Conservation (phyloP, 1,140 invertebrate species). For the Elysia chlorotica region DNA sequence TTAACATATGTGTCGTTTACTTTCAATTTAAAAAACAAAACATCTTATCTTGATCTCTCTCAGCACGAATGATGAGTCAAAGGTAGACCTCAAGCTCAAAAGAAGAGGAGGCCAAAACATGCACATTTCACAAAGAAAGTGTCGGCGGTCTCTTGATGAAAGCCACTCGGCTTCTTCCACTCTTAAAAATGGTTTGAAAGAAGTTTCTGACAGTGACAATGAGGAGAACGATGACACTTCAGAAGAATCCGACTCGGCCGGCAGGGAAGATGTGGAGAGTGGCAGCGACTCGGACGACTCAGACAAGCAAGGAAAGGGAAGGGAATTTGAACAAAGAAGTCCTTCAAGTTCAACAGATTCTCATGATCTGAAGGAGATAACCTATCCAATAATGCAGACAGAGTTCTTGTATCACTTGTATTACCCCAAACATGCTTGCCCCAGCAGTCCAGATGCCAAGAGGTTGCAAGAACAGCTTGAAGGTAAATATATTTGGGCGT, state of each 20-base stretch:
- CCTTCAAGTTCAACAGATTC: not conserved
- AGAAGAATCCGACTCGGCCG: not conserved
- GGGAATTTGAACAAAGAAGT: not conserved
- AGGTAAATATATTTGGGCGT: not conserved
- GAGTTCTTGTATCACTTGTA: conserved; percentile 22
- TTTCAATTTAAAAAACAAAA: no score
- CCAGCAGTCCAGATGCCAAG: conserved; percentile 17
- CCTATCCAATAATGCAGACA: conserved; percentile 23
- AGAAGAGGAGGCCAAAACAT: not conserved
- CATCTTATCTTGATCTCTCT: no score
- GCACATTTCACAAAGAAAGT: conserved; percentile 9
- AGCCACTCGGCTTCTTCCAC: no score
- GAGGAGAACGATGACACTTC: conserved; percentile 3
- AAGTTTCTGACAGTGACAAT: conserved; percentile 1
- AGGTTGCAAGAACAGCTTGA: conserved; percentile 14
- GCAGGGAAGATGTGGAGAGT: not conserved
- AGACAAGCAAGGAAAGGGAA: not conserved
- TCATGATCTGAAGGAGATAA: conserved; percentile 14
- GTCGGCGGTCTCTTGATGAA: not conserved
- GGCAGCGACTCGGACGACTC: not conserved
- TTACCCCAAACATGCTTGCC: conserved; percentile 13
- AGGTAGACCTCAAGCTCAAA: not conserved
- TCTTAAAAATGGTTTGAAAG: no score
- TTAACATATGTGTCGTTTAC: no score
- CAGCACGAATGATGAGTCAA: conserved; percentile 6